These are phyloP conservation scores for Diarsia mendica DNA, from an alignment of 2,888 invertebrate species.

Conservation along the genomic window DNA sequence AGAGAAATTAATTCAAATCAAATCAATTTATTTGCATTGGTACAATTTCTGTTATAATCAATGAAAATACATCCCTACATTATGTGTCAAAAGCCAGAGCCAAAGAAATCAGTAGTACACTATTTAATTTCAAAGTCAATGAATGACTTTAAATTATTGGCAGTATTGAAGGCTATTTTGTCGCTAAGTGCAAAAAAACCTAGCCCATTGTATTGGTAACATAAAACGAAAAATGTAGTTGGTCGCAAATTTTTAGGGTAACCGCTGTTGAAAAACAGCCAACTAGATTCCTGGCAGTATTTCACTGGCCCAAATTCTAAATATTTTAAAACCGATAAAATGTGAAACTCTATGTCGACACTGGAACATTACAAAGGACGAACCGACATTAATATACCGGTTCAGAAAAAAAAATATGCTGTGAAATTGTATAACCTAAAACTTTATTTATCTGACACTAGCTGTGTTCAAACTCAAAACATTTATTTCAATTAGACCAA, in stretches of 20 bases:
- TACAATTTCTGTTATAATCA: too few relatives aligned
- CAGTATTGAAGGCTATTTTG: too few relatives aligned
- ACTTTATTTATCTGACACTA: neutral
- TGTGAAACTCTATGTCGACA: slow-evolving; percentile 4
- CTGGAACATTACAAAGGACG: slow-evolving; percentile 26
- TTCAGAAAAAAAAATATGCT: slow-evolving; percentile 8
- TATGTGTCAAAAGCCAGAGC: too few relatives aligned
- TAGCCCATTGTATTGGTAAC: neutral
- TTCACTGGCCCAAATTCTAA: slow-evolving; percentile 26
- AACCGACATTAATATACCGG: neutral
- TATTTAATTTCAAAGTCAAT: too few relatives aligned
- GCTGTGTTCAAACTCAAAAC: neutral
- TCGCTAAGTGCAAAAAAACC: neutral
- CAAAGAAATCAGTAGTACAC: too few relatives aligned
- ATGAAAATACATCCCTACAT: too few relatives aligned
- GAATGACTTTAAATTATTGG: too few relatives aligned
- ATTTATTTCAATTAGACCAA: too few relatives aligned
- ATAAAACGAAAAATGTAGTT: neutral
- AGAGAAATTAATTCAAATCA: too few relatives aligned
- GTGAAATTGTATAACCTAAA: neutral
- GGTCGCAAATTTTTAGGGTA: neutral
- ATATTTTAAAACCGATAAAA: slow-evolving; percentile 38
- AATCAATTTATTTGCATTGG: too few relatives aligned
- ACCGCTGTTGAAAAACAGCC: slow-evolving; percentile 13
- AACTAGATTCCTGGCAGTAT: slow-evolving; percentile 3